Evolutionary conservation across 2,113 vertebrate species (phyloP), one percentile per base, ranked within the genome.

Genomic region (Microtus montanus): DNA sequence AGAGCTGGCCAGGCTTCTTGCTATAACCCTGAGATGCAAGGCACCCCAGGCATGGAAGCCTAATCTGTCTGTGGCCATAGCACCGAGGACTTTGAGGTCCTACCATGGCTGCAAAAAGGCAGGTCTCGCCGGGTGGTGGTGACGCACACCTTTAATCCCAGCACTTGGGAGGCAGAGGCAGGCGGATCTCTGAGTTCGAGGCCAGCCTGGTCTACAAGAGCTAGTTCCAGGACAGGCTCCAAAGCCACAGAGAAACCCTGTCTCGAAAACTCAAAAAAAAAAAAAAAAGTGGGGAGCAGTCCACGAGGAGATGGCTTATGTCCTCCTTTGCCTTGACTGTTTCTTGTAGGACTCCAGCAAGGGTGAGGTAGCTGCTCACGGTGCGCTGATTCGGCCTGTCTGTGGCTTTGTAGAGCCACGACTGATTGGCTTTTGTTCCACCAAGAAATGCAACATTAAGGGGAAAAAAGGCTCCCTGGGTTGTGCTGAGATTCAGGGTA

Each of bases 241-340:
- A 49, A 49, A 49, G 49, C 49, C 49, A 49, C 49, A 49, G 49
- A 49, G 49, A 49, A 49, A 49, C 49, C 49, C 49, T 49, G 11
- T 49, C 49, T 49, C 2, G 49, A 49, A 49, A 49, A 49, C 2
- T 11, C 7, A 49, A 49, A 49, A 41, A 41, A 41, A 41, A 41
- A 41, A 41, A 41, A 49, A 49, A 49, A 49, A 49, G 10, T 15
- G 63, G 38, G 1, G 3, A 33, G 33, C 44, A 7, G n/a, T n/a
- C 41, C 28, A 2, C 0, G 22, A 33, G 41, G 79, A 30, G 0
- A 1, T 1, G 11, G 14, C 61, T 44, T 7, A 10, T 13, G 33
- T 47, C 9, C 41, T 78, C 9, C 49, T 78, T 35, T 54, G 44
- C 44, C 2, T 2, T 1, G 2, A 49, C 49, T 49, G 49, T 17